Conservation (phyloP, 1,140 invertebrate genomes). For the Anoplophora glabripennis region DNA sequence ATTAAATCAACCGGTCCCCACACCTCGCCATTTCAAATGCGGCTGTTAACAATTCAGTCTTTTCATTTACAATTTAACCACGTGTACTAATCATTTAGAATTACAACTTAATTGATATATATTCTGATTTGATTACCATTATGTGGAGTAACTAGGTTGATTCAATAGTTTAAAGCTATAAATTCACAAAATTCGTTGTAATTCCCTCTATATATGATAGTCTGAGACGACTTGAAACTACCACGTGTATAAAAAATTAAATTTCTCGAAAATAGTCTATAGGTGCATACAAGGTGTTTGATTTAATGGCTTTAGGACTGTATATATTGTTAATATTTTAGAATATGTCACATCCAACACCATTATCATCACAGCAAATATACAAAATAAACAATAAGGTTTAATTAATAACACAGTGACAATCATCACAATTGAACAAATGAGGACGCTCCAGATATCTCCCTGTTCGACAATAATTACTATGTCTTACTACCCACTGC, state of each 20-base stretch:
- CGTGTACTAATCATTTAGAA: not conserved
- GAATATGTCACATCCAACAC: constrained; percentile 38
- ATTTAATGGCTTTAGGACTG: constrained; percentile 13
- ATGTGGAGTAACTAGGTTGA: no score
- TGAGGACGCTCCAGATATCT: constrained; percentile 39
- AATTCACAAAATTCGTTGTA: no score
- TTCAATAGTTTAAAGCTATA: no score
- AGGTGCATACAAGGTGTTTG: not conserved
- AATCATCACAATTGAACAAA: constrained; percentile 35
- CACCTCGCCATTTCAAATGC: constrained; percentile 4
- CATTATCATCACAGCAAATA: constrained; percentile 43
- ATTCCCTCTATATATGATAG: no score
- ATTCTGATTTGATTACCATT: no score
- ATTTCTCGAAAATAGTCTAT: no score
- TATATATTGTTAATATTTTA: constrained; percentile 27
- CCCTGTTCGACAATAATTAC: constrained; percentile 41
- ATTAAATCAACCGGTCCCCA: constrained; percentile 17
- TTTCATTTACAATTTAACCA: constrained; percentile 4
- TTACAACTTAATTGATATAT: no score
- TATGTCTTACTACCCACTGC: constrained; percentile 35
- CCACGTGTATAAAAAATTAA: no score
- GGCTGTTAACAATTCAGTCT: constrained; percentile 10
- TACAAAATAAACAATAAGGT: constrained; percentile 34
- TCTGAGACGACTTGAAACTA: no score
- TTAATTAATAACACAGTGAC: constrained; percentile 31